A percentile compares a stretch with the other conserved stretches of the same genome.
Conservation (phyloP, 2,888 invertebrate genomes). For the Eristalis intricaria region DNA sequence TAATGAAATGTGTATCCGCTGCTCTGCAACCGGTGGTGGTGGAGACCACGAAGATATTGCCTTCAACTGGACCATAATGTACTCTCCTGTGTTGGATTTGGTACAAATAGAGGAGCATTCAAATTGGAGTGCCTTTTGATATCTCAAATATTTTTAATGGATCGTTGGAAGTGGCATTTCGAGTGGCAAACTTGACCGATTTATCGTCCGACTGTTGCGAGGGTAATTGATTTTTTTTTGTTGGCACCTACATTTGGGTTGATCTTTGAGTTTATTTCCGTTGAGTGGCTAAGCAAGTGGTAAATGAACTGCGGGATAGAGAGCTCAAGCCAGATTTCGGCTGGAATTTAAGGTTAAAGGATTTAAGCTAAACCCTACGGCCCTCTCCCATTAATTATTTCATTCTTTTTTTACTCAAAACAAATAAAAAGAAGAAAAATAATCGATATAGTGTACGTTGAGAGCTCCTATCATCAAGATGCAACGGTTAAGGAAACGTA, state of each 20-base stretch:
- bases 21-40: neutral
- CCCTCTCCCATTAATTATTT: neutral
- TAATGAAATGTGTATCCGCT: constrained; percentile 47
- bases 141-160: constrained; percentile 13
- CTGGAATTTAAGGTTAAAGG: too few relatives aligned
- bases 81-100: neutral
- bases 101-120: constrained; percentile 10
- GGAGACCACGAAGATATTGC: constrained; percentile 36
- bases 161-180: neutral
- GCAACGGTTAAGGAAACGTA: constrained; percentile 8
- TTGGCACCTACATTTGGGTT: neutral
- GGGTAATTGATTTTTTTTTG: neutral
- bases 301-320: too few relatives aligned
- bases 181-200: neutral
- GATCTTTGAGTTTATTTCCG: neutral
- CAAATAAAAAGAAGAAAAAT: neutral
- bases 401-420: neutral
- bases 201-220: neutral
- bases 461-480: neutral
- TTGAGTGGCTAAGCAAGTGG: neutral
- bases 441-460: neutral
- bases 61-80: constrained; percentile 1
- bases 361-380: neutral
- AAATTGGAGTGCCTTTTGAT: constrained; percentile 35
- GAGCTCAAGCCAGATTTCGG: too few relatives aligned